phyloP scores from a whole-genome alignment of 2,113 vertebrate genomes.

The Anhinga anhinga region DNA sequence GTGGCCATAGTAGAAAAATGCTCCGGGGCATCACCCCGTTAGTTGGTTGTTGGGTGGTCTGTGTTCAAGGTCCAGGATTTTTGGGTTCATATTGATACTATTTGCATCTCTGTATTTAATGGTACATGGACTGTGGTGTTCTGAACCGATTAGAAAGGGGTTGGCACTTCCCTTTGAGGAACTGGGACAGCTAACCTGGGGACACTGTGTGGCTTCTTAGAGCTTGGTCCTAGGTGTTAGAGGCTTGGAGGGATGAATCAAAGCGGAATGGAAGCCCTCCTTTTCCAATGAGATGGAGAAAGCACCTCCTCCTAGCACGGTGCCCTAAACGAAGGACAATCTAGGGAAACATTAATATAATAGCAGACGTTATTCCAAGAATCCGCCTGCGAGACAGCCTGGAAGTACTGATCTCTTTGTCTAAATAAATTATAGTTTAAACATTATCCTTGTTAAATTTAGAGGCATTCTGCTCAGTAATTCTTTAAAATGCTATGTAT shows the following conservation, averaged over 20 bases:
- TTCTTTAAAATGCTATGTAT: conserved; percentile 65
- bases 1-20: background rate
- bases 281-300: background rate
- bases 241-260: background rate
- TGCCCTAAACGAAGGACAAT: background rate
- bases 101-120: background rate
- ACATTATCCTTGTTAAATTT: conserved; percentile 33
- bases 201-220: background rate
- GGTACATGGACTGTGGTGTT: background rate
- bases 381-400: background rate
- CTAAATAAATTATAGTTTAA: conserved; percentile 59
- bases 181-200: background rate
- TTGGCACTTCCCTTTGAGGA: background rate
- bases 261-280: background rate
- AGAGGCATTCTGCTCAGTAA: conserved; percentile 23
- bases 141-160: background rate
- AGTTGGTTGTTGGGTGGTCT: background rate
- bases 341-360: background rate
- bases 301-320: background rate
- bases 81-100: background rate
- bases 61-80: background rate
- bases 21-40: rapidly evolving
- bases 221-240: background rate
- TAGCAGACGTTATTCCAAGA: background rate
- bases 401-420: conserved; percentile 12